Percentiles rank a stretch among this genome's conserved stretches.
phyloP scores from a whole-genome alignment of 2,113 vertebrate genomes.

The Emydura subglobosa region DNA sequence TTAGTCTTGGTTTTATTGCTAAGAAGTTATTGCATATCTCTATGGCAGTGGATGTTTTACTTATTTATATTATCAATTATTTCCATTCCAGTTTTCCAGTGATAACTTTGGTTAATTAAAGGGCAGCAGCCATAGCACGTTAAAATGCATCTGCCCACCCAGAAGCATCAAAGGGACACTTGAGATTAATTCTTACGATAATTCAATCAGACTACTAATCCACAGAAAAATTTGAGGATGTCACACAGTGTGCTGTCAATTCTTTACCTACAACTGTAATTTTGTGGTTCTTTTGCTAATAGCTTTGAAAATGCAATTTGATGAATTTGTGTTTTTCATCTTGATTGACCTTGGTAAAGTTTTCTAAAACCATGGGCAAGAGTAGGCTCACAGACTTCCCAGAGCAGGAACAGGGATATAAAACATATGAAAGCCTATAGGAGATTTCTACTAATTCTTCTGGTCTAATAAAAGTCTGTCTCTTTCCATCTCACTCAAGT shows the following conservation, averaged over 20 bases:
- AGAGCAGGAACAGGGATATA: background rate
- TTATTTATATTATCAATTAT: slow-evolving; percentile 58
- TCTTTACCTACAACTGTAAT: background rate
- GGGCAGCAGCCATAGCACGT: slow-evolving; percentile 10
- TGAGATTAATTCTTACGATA: slow-evolving; percentile 2
- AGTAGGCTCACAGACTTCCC: background rate
- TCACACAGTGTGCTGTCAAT: background rate
- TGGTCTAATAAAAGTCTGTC: background rate
- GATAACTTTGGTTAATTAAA: slow-evolving; percentile 54
- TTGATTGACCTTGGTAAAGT: background rate
- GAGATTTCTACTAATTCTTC: background rate
- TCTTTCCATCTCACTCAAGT: background rate
- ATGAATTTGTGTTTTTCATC: background rate
- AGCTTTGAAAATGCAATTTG: background rate
- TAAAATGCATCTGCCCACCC: background rate
- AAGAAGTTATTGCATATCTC: slow-evolving; percentile 30
- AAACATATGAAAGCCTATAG: background rate
- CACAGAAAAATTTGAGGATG: background rate
- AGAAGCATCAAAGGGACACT: slow-evolving; percentile 1
- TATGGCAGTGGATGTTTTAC: slow-evolving; percentile 40
- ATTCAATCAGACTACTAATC: background rate
- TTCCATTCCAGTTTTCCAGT: slow-evolving; percentile 48
- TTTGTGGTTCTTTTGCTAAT: background rate
- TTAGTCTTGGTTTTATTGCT: slow-evolving; percentile 27
- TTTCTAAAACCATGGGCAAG: background rate